Evolutionary conservation across 2,797 vertebrate genomes (phyloP).

Genomic region (Leptatherina wallacei): DNA sequence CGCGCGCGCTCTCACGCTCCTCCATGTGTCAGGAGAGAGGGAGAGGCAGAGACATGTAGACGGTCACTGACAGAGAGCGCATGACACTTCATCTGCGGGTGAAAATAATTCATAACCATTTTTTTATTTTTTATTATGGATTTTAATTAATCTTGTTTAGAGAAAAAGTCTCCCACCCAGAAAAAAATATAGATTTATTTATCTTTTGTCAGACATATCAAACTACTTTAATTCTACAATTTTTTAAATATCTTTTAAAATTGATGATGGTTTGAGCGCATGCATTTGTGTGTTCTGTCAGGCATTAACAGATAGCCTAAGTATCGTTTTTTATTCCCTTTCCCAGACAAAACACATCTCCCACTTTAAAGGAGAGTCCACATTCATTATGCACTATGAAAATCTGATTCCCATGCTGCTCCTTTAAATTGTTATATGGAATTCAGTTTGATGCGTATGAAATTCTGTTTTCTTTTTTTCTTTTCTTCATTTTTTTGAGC

Average conservation of each 20-base stretch:
- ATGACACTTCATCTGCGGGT: slow-evolving; percentile 67
- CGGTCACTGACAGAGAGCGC: slow-evolving; percentile 65
- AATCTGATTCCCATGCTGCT: slow-evolving; percentile 86
- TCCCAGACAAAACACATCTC: slow-evolving; percentile 76
- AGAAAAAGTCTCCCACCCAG: neutral
- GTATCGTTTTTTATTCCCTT: slow-evolving; percentile 67
- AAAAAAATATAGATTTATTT: neutral
- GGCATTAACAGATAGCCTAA: slow-evolving; percentile 70
- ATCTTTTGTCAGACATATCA: neutral
- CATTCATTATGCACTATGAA: slow-evolving; percentile 85
- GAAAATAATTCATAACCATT: slow-evolving; percentile 32
- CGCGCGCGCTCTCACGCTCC: slow-evolving; percentile 22
- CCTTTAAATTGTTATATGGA: slow-evolving; percentile 86
- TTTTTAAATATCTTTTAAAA: neutral
- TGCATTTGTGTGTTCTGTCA: slow-evolving; percentile 19
- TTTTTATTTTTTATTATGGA: slow-evolving; percentile 1
- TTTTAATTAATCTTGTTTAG: neutral
- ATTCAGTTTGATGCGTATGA: slow-evolving; percentile 91
- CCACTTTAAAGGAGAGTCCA: slow-evolving; percentile 70
- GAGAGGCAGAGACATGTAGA: slow-evolving; percentile 40
- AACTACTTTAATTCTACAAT: neutral
- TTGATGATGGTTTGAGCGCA: neutral
- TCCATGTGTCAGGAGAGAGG: slow-evolving; percentile 50
- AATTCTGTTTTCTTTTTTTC: slow-evolving; percentile 78
- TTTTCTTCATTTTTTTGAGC: slow-evolving; percentile 85